Base-by-base conservation (phyloP, 2,888 invertebrate species). In the Andrena chrysosceles region DNA sequence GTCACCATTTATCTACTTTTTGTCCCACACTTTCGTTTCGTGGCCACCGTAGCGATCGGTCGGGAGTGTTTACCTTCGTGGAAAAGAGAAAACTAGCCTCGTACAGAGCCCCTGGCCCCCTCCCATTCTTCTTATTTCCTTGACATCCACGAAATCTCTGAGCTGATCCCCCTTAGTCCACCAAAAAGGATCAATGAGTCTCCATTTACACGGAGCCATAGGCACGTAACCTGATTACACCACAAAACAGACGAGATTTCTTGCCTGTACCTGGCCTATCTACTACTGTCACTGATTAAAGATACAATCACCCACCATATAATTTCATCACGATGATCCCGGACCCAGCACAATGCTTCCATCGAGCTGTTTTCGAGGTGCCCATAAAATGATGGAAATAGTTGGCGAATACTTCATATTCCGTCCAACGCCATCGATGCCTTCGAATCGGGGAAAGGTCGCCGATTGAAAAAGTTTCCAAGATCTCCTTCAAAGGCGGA, bases 1-100 rank as follows among this genome's bases (percentile, higher is more conserved):
- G 90, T 89, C 90, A 90, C 90, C 92, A 93, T 93, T 93, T 93
- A 93, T 93, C 93, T 93, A 90, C 90, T 93, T 92, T 93, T 93
- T 93, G 90, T 92, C 88, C 91, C 87, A 91, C 90, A 89, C 91
- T 92, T 92, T 93, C 89, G 89, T 91, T 91, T 88, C 87, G 91
- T 90, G 91, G 89, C 90, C 86, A 90, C 81, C 85, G 86, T 89
- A 85, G 88, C 86, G 87, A 89, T 90, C 88, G 85, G 87, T 85
- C 87, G 87, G 85, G 91, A 91, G 89, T 92, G 92, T 93, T 92
- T 92, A 91, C 91, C 88, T 87, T 88, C 85, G 75, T 49, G 62
- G 75, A 73, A 77, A 83, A 56, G 84, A 84, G 85, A 83, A 73
- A 81, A 81, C 74, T 68, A 49, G 42, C 64, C 67, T 72, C 67